Base-by-base conservation (phyloP, 1,140 invertebrate species). In the Pararge aegeria region DNA sequence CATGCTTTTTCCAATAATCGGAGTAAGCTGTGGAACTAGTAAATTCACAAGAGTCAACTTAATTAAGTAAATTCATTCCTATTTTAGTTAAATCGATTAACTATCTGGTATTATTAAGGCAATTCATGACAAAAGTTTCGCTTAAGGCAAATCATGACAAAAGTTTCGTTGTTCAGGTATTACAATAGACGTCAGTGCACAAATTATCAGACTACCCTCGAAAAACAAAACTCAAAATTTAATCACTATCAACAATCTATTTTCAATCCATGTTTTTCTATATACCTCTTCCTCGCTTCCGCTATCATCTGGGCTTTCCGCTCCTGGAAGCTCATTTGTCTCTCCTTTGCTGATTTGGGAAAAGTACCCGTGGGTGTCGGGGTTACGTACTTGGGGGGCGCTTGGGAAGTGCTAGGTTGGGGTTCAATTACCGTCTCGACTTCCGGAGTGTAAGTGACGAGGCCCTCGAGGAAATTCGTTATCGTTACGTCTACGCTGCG, bases 401-500 rank as follows among this genome's bases (percentile, higher is more conserved):
- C 46, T 18, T 44, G 65, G 1, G 77, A 70, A 0, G 69, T 67
- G 29, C 55, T 62, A 15, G 73, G 70, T 46, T 61, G 53, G 49
- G 79, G 68, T 44, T 68, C 83, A 24, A 46, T 24, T 1, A 61
- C 30, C 10, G 75, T 63, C 59, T 70, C 65, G 48, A 85, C 72
- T 77, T 94, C 92, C 5, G 94, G 93, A n/a, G 89, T 92, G 75
- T 93, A 95, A 27, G 91, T 89, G 13, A 95, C 92, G 48, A 92
- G 90, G 20, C 95, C 95, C 82, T 96, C 95, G 9, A 96, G 85
- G 75, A 96, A 94, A 84, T 96, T 96, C 9, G 95, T 93, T 55
- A 96, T 95, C 5, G 95, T 96, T 18, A 93, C 81, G 78, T 96
- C 95, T 16, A 96, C 93, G 83, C 93, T 95, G 73, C 92, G 92